A percentile compares a stretch with the other conserved stretches of the same genome.
These are phyloP conservation scores for Danaus melanippus DNA, from an alignment of 1,140 invertebrate genomes.

Conservation along the genomic window DNA sequence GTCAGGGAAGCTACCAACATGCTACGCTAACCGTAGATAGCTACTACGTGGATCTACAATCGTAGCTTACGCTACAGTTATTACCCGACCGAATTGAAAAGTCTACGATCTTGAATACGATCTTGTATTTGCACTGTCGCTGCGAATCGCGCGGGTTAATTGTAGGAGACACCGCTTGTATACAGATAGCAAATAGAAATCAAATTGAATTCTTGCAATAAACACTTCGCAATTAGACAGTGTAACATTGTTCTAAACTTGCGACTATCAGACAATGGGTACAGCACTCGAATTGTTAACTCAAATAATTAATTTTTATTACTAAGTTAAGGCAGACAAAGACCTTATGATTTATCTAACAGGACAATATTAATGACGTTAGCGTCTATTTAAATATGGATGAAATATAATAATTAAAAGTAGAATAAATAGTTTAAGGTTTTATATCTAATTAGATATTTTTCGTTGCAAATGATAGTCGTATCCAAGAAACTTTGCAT, in stretches of 20 bases:
- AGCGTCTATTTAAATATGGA: too few species aligned
- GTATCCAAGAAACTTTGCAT: too few species aligned
- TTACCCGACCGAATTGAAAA: conserved; percentile 40
- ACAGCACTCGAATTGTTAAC: too few species aligned
- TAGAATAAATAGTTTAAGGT: too few species aligned
- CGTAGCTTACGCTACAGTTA: conserved; percentile 53
- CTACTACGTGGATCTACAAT: conserved; percentile 57
- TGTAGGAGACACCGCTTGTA: conserved; percentile 29
- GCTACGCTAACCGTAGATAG: conserved; percentile 44
- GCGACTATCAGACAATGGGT: conserved; percentile 1
- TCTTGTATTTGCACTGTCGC: conserved; percentile 24
- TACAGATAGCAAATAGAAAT: conserved; percentile 28
- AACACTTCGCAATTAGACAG: conserved; percentile 29
- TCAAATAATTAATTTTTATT: too few species aligned
- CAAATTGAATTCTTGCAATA: conserved; percentile 25
- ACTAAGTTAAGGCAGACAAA: too few species aligned
- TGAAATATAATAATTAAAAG: too few species aligned
- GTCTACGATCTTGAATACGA: conserved; percentile 36
- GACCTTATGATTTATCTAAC: too few species aligned
- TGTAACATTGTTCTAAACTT: conserved; percentile 22
- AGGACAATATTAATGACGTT: too few species aligned
- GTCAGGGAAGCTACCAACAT: conserved; percentile 47
- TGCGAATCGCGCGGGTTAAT: conserved; percentile 27
- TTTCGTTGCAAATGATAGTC: too few species aligned
- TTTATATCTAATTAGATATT: too few species aligned